Base-by-base conservation (phyloP, 2,113 vertebrate genomes). In the Thymallus thymallus region DNA sequence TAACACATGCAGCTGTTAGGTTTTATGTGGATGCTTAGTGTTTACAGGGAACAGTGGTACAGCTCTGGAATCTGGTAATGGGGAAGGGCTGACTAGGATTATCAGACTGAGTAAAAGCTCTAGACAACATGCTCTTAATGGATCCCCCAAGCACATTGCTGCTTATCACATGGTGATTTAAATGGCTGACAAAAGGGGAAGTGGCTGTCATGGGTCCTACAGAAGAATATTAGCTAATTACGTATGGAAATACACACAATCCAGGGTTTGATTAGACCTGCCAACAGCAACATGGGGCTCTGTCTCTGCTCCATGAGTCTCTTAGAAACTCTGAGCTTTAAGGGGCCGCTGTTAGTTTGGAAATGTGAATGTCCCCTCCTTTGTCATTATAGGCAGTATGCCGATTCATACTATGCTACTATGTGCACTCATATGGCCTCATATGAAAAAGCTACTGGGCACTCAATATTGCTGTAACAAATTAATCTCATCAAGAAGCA, bases 11-110 rank as follows among this genome's bases (percentile, higher is more conserved):
- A 68, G 60, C 60, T 60, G 7, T 45, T 46, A 71, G 20, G 6
- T 78, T 77, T 78, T 41, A 71, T 75, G n/a, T 30, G 20, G 20
- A 76, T 76, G 69, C 80, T 48, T 64, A 29, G 64, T 20, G 26
- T 56, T 79, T 32, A 14, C 12, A 62, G 2, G 13, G 48, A 20
- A 20, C 74, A 22, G 24, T 30, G 12, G 5, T 24, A 16, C 26
- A 41, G 9, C 35, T 26, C 2, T 16, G 24, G 10, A 64, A 24
- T 64, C 55, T n/a, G 20, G 22, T 29, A 12, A 12, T 41, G 12
- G 0, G 55, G 26, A 70, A 66, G 69, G 48, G 26, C 26, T 62
- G 56, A 30, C 48, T 70, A n/a, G 74, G 58, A 9, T 77, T 77
- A 68, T 35, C 62, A 51, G 41, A 71, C 41, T 55, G 51, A 55